Base-by-base conservation (phyloP, 2,113 vertebrate species). In the Picathartes gymnocephalus region DNA sequence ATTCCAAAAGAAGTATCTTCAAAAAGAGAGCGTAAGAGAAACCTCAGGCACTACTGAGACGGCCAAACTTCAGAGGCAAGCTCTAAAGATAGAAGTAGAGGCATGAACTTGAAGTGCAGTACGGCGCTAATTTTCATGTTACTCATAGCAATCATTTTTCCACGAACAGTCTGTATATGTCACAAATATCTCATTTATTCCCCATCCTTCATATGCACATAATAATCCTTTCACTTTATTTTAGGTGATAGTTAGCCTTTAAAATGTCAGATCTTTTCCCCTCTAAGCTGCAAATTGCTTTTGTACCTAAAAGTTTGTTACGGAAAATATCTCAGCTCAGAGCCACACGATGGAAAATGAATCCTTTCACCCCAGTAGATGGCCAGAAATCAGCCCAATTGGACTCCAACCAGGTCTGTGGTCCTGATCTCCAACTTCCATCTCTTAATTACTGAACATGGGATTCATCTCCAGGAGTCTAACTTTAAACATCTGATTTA, bases 171-270 rank as follows among this genome's bases (percentile, higher is more conserved):
- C 64, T 94, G 93, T 97, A 48, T 93, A 89, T 95, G 94, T 96
- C 94, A 96, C 95, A 96, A 96, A 95, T 96, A 97, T 78, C 95
- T 92, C 96, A 95, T 76, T 95, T 95, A 94, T 90, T 71, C 79
- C 76, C 35, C 87, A 88, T 83, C 93, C 82, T 94, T 96, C 88
- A 64, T 72, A 95, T 88, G 93, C 95, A 94, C 79, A 56, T 96
- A 95, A 95, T 95, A 96, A 95, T 84, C 79, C 82, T 93, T 90
- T 93, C 90, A 90, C 64, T 96, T 85, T 92, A 83, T 93, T 93
- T 95, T 61, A 93, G 72, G 65, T 94, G 92, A 96, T 96, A 81
- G 93, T 96, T 94, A 81, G 92, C 86, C 95, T 94, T 95, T 95
- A 96, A 95, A 96, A 81, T 96, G 94, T 96, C 94, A 96, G 92